A percentile compares a stretch with the other conserved stretches of the same genome.
These are phyloP conservation scores for Caenorhabditis remanei DNA, from an alignment of 1,140 invertebrate genomes.

Conservation along the genomic window DNA sequence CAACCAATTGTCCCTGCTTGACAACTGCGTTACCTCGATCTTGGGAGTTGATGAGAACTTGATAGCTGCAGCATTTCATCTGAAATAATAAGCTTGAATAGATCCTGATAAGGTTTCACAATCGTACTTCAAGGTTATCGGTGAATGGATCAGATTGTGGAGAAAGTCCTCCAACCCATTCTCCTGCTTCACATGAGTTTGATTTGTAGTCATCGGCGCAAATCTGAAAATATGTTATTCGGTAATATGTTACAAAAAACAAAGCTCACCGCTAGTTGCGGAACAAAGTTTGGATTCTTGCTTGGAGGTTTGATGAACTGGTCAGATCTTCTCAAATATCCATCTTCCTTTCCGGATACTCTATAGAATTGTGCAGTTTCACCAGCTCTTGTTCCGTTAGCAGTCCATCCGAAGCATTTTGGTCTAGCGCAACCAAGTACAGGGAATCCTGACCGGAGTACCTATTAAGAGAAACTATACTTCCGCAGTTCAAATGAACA, in stretches of 20 bases:
- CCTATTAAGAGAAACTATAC: background rate
- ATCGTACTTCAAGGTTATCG: slow-evolving; percentile 42
- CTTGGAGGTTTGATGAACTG: slow-evolving; percentile 8
- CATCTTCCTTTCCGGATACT: slow-evolving; percentile 62
- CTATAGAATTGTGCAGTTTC: slow-evolving; percentile 65
- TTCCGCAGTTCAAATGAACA: too few relatives aligned
- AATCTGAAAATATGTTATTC: slow-evolving; percentile 18
- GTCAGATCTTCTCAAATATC: slow-evolving; percentile 59
- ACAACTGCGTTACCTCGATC: slow-evolving; percentile 60
- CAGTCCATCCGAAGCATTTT: slow-evolving; percentile 63
- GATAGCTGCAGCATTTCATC: slow-evolving; percentile 60
- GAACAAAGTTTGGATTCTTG: slow-evolving; percentile 42
- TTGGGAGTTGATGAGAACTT: slow-evolving; percentile 50
- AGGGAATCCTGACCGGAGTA: slow-evolving; percentile 58
- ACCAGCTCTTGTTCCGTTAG: slow-evolving; percentile 61
- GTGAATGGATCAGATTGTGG: slow-evolving; percentile 33
- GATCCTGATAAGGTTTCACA: too few relatives aligned
- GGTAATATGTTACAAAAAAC: background rate
- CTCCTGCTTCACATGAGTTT: slow-evolving; percentile 45
- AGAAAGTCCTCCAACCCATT: slow-evolving; percentile 64
- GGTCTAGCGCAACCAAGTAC: slow-evolving; percentile 64
- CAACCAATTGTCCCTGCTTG: slow-evolving; percentile 56
- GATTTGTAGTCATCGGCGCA: slow-evolving; percentile 42
- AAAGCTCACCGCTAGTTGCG: slow-evolving; percentile 22
- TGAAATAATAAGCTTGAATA: background rate